These are phyloP conservation scores for Cryptocephalus primarius DNA, from an alignment of 2,888 invertebrate genomes.

Conservation along the genomic window DNA sequence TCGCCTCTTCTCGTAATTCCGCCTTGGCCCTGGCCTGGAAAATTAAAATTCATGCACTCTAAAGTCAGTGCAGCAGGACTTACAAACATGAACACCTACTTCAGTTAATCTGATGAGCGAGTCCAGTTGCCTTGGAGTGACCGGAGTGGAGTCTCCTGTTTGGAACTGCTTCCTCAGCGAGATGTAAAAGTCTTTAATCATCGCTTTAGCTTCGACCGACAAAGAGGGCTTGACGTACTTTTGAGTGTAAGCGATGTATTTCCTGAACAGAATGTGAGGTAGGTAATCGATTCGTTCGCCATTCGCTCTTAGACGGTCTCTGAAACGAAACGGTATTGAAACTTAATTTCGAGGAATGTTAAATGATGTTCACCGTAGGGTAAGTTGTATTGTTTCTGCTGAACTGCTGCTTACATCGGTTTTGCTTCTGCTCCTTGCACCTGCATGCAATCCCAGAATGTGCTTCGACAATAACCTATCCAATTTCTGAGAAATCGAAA, in stretches of 20 bases:
- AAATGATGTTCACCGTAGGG: conserved; percentile 5
- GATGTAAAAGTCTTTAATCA: conserved; percentile 70
- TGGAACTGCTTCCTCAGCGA: conserved; percentile 60
- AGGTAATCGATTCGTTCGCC: conserved; percentile 60
- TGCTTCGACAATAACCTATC: conserved; percentile 72
- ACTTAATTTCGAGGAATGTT: neutral
- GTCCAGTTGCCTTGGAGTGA: conserved; percentile 81
- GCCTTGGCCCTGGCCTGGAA: conserved; percentile 73
- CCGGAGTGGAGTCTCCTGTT: conserved; percentile 58
- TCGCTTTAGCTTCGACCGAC: conserved; percentile 55
- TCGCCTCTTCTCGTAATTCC: conserved; percentile 74
- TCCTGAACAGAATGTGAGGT: conserved; percentile 66
- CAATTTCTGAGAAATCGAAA: conserved; percentile 45
- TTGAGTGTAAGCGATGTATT: conserved; percentile 85
- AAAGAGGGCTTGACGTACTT: conserved; percentile 78
- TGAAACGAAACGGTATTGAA: conserved; percentile 29
- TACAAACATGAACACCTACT: no score
- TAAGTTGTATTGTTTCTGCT: neutral
- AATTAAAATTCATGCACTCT: neutral
- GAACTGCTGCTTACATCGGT: neutral
- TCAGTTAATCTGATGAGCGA: conserved; percentile 77
- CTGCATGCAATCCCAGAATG: conserved; percentile 66
- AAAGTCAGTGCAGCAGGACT: no score
- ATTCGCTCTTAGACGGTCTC: conserved; percentile 47
- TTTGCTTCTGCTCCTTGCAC: conserved; percentile 19